phyloP scores from a whole-genome alignment of 1,140 invertebrate genomes.

The Drosophila kepulauana region DNA sequence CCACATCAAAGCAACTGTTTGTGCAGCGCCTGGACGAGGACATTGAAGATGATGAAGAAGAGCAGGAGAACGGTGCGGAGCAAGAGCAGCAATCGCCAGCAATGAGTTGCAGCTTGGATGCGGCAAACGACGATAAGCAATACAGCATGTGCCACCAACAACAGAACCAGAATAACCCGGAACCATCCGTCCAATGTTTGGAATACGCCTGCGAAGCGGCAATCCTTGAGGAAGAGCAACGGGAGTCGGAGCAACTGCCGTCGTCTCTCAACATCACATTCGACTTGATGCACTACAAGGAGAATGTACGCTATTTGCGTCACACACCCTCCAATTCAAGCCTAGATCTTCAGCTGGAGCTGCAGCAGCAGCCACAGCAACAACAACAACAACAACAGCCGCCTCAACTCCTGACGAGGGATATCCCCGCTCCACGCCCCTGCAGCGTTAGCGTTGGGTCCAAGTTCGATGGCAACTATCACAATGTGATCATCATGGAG shows the following conservation, averaged over 20 bases:
- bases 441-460: conserved; percentile 73
- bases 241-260: conserved; percentile 33
- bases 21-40: conserved; percentile 77
- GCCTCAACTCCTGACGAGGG: neutral
- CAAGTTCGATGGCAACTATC: conserved; percentile 70
- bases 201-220: conserved; percentile 47
- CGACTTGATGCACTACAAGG: conserved; percentile 73
- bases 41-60: conserved; percentile 53
- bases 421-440: neutral
- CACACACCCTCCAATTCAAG: conserved; percentile 81
- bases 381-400: conserved; percentile 19
- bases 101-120: conserved; percentile 16
- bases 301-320: conserved; percentile 74
- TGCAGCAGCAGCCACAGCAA: conserved; percentile 5
- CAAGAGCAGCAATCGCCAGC: conserved; percentile 36
- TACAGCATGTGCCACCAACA: conserved; percentile 27
- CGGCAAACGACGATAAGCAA: conserved; percentile 48
- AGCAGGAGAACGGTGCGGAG: conserved; percentile 25
- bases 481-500: conserved; percentile 73
- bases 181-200: conserved; percentile 39
- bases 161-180: conserved; percentile 25
- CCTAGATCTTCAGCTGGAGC: conserved; percentile 55
- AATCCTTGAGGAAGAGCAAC: conserved; percentile 14
- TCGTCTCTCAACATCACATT: conserved; percentile 54
- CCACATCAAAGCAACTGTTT: conserved; percentile 74